Percentiles rank a stretch among this genome's conserved stretches.
Evolutionary conservation across 2,113 vertebrate genomes (phyloP).

Genomic region (Hippocampus comes): DNA sequence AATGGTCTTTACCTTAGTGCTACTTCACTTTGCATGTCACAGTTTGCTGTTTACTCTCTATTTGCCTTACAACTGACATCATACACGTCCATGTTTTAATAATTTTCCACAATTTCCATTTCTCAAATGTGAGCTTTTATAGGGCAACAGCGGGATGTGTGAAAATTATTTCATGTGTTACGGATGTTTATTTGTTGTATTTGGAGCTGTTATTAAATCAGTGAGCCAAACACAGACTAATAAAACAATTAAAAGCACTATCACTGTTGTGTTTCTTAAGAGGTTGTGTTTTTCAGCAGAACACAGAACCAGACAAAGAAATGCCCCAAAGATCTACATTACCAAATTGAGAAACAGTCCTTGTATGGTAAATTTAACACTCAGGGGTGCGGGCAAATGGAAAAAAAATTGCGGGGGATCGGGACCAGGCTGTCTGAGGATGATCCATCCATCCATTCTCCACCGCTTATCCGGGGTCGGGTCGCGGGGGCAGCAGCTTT

Average conservation of each 20-base stretch:
- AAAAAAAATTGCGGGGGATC: no score
- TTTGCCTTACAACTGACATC: constrained; percentile 50
- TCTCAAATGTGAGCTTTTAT: constrained; percentile 50
- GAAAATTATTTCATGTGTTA: constrained; percentile 31
- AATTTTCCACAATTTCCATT: constrained; percentile 31
- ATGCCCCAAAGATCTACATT: no score
- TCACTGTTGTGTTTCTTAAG: neutral
- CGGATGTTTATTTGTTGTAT: neutral
- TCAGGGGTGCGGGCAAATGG: no score
- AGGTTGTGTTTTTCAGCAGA: neutral
- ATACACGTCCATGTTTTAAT: constrained; percentile 31
- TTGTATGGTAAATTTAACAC: no score
- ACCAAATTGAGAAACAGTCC: no score
- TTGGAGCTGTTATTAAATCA: constrained; percentile 53
- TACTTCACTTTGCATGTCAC: constrained; percentile 28
- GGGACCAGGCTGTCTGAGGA: no score
- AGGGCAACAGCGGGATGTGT: constrained; percentile 30
- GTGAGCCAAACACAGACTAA: constrained; percentile 37
- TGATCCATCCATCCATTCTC: no score
- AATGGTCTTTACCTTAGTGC: constrained; percentile 31
- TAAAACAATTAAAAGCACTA: constrained; percentile 54
- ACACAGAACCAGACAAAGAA: neutral
- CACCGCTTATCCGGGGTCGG: no score
- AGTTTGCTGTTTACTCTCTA: constrained; percentile 37
- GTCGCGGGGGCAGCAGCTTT: no score